Base-by-base conservation (phyloP, 2,888 invertebrate species). In the Chaitophorus viminalis region DNA sequence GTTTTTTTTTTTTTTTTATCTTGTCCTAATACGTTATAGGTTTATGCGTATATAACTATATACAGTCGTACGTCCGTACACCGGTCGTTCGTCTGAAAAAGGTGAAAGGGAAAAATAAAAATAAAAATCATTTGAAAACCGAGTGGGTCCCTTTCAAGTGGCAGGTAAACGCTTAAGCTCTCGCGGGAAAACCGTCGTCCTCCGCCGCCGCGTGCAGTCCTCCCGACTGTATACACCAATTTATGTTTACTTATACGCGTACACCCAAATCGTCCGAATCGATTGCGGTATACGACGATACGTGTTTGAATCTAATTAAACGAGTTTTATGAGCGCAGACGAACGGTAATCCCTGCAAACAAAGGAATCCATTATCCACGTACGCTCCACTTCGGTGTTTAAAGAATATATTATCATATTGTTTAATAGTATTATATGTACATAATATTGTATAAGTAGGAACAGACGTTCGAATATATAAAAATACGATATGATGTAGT, bases 241-340 rank as follows among this genome's bases (percentile, higher is more conserved):
- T 82, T 82, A 29, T 31, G 21, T 33, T 39, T 82, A 82, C 72
- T 31, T 72, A n/a, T n/a, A n/a, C 0, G 1, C 33, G 33, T 72
- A 18, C 8, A 9, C 33, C 74, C 36, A 25, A 21, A 39, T 74
- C 33, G 54, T 39, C n/a, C 29, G 70, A 70, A 29, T 70, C 70
- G 70, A 70, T 29, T 29, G 29, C 70, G 68, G 29, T 65, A 36
- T 33, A 33, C 21, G 54, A n/a, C 14, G 9, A 25, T 60, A 60
- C 33, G 18, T 29, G 74, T 82, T 79, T 39, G 52, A 82, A 82
- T 82, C 46, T 82, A 82, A 82, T 82, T 82, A 82, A 82, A 82
- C 82, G 70, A 52, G 82, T 70, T 82, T 82, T 70, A 31, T 52
- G 46, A 25, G 29, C 31, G n/a, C n/a, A n/a, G n/a, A n/a, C n/a